A percentile compares a stretch with the other conserved stretches of the same genome.
These are phyloP conservation scores for Luscinia luscinia DNA, from an alignment of 2,797 vertebrate species.

Conservation along the genomic window DNA sequence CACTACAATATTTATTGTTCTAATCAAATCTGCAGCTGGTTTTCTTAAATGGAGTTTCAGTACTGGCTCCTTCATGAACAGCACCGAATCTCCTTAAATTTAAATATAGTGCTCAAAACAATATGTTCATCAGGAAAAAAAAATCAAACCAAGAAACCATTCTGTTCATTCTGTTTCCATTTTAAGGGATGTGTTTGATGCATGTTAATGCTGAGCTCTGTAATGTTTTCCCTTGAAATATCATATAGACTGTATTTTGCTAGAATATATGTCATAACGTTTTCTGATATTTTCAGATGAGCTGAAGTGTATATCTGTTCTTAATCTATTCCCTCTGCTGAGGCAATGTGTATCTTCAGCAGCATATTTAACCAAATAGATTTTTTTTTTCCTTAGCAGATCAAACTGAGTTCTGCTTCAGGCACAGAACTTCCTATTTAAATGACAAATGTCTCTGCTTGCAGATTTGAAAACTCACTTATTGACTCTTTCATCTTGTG, in stretches of 20 bases:
- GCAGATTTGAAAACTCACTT: conserved; percentile 66
- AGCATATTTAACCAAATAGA: conserved; percentile 69
- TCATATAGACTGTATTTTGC: not conserved
- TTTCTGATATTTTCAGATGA: conserved; percentile 46
- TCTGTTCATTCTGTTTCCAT: not conserved
- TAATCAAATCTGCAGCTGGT: conserved; percentile 48
- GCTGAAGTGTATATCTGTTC: not conserved
- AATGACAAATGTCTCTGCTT: conserved; percentile 72
- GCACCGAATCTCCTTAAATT: conserved; percentile 27
- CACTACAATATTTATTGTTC: conserved; percentile 44
- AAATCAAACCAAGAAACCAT: not conserved
- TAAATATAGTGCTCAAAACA: conserved; percentile 47
- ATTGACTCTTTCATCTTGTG: conserved; percentile 70
- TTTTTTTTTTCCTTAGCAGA: conserved; percentile 64
- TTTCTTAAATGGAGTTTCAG: conserved; percentile 27
- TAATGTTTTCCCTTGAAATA: conserved; percentile 37
- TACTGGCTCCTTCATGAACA: not conserved
- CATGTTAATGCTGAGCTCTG: conserved; percentile 32
- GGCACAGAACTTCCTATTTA: conserved; percentile 69
- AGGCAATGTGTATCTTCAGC: conserved; percentile 50
- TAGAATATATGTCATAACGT: conserved; percentile 18
- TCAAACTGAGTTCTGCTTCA: conserved; percentile 65
- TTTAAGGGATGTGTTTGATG: conserved; percentile 25
- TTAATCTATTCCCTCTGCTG: conserved; percentile 38
- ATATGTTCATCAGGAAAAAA: conserved; percentile 35